Base-by-base conservation (phyloP, 30 jellyfish, hydroid and myxozoan species). In the Sanderia malayensis region DNA sequence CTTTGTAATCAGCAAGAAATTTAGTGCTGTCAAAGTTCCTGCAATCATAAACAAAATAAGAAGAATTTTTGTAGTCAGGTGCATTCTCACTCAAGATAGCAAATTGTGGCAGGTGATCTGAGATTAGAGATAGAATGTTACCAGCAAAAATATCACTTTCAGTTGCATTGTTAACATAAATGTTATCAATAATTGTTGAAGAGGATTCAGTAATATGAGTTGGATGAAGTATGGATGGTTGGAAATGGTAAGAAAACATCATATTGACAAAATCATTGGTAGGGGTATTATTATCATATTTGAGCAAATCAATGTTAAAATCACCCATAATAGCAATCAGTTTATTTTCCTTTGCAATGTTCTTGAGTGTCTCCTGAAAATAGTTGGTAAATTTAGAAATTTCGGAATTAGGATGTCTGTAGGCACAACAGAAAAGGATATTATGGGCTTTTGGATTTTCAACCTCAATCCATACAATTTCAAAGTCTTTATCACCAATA, bases 161-260 rank as follows among this genome's bases (percentile, higher is more conserved):
- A 13, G 17, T 64, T 18, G 61, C 13, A 52, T 19, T 0, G 20
- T 71, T 46, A 7, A n/a, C 17, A 46, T 0, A 44, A 45, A 71
- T 71, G 24, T 71, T 71, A 66, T 71, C 83, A 52, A 71, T 71
- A 13, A 71, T n/a, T 8, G 83, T 71, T 21, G 66, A 30, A 21
- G 80, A 45, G 24, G 66, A 9, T 53, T 24, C 46, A 44, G 83
- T 71, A 45, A 71, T 71, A 8, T 57, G 80, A 13, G 83, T 71
- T 45, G 83, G 83, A 18, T 66, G 66, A 20, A 32, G 29, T 10
- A 71, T 71, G 0, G 57, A 9, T 46, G 83, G 83, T 24, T 45
- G 66, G 1, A 71, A 52, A n/a, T 21, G 61, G 57, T 71, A 19
- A 1, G 83, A 71, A 31, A n/a, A n/a, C n/a, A n/a, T n/a, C n/a